A percentile compares a stretch with the other conserved stretches of the same genome.
Conservation (phyloP, 1,140 invertebrate species). For the Psix sp. region DNA sequence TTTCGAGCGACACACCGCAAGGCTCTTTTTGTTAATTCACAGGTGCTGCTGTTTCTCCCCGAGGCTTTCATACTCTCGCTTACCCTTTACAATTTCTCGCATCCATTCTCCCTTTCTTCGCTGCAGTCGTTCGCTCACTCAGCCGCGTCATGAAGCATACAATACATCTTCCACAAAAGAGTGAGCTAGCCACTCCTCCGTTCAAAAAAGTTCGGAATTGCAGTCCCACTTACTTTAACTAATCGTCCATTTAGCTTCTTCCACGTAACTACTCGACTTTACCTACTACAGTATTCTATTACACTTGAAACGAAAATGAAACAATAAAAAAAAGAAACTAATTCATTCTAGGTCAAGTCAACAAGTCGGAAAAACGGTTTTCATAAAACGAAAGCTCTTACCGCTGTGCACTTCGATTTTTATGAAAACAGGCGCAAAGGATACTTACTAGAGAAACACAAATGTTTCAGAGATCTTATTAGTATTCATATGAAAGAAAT, state of each 20-base stretch:
- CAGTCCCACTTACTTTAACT: conserved; percentile 57
- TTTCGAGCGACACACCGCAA: conserved; percentile 55
- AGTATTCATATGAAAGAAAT: no score
- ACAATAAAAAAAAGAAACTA: conserved; percentile 45
- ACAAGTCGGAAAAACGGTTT: conserved; percentile 40
- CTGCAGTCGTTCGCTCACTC: conserved; percentile 59
- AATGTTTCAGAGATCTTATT: no score
- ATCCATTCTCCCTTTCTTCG: conserved; percentile 58
- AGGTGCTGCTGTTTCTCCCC: conserved; percentile 56
- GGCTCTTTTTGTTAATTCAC: conserved; percentile 69
- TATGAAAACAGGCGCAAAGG: conserved; percentile 18
- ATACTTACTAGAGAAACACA: no score
- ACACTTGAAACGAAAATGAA: conserved; percentile 46
- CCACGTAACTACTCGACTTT: conserved; percentile 42
- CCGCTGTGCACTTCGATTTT: conserved; percentile 13
- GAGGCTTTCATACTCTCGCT: conserved; percentile 51
- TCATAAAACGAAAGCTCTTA: conserved; percentile 22
- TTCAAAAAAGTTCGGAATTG: conserved; percentile 57
- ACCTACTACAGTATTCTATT: conserved; percentile 48
- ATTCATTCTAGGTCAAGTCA: conserved; percentile 40
- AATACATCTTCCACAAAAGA: conserved; percentile 66
- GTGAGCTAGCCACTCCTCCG: conserved; percentile 43
- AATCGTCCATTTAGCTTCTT: conserved; percentile 57
- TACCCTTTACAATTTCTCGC: conserved; percentile 55
- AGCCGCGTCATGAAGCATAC: conserved; percentile 58